Base-by-base conservation (phyloP, 2,888 invertebrate species). In the Hetaerina titia region DNA sequence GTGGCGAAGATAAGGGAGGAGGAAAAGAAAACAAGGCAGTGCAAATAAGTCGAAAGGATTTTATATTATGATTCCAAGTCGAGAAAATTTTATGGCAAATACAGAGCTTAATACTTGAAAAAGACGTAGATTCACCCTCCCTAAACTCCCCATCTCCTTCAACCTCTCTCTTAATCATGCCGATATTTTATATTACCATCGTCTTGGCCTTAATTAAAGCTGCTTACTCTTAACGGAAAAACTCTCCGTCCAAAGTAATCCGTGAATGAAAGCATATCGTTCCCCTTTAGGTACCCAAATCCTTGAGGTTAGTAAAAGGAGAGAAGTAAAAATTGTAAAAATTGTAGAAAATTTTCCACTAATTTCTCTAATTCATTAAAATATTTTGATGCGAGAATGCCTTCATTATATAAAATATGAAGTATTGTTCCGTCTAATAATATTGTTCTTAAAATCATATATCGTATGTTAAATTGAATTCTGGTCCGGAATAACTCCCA, bases 21-120 rank as follows among this genome's bases (percentile, higher is more conserved):
- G 22, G n/a, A 69, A n/a, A n/a, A n/a, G n/a, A n/a, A n/a, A 69
- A 69, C n/a, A n/a, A 69, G 69, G 19, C 69, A 69, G 69, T 69
- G n/a, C 69, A 69, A 69, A 69, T 69, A 69, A 69, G 69, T 69
- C 69, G 69, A 69, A 69, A 69, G 69, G 69, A 69, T 69, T 69
- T 69, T 69, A 69, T 69, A 69, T n/a, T 69, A 69, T 69, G 69
- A 69, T 69, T 69, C 69, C 69, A 69, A n/a, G 69, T n/a, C 69
- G 69, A 69, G 69, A 69, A 69, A 69, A n/a, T 69, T 69, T 69
- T 69, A 69, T n/a, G 69, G 69, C 22, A 69, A 69, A 69, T 69
- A 69, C 5, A 69, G 69, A n/a, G 69, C 69, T 69, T 69, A 69
- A n/a, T 69, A 69, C 69, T n/a, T 17, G 69, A 69, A 69, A 17